These are phyloP conservation scores for Drosophila kanapiae DNA, from an alignment of 1,140 invertebrate genomes.

Conservation along the genomic window DNA sequence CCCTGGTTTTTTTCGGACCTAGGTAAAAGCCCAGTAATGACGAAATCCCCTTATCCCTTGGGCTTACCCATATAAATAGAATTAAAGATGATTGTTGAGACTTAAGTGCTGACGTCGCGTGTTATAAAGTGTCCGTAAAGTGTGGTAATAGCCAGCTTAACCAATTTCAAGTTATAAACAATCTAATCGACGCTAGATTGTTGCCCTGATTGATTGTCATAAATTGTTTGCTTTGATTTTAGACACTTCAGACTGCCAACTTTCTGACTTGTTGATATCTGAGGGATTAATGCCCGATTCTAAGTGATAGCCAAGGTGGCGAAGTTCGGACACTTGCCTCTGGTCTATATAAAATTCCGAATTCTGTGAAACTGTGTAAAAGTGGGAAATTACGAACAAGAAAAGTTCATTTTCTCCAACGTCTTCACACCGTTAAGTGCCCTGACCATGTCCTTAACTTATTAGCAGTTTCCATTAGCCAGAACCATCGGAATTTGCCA, in stretches of 20 bases:
- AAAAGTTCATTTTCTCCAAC: constrained; percentile 17
- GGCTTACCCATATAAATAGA: constrained; percentile 1
- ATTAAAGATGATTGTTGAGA: background rate
- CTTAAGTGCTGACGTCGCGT: constrained; percentile 6
- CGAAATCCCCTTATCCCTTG: background rate
- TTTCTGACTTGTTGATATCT: constrained; percentile 24
- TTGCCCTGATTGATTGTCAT: constrained; percentile 34
- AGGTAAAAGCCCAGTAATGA: constrained; percentile 2
- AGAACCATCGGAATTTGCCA: background rate
- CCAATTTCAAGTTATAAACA: constrained; percentile 3
- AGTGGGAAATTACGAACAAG: constrained; percentile 15
- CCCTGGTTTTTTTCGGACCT: background rate
- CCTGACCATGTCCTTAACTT: constrained; percentile 18
- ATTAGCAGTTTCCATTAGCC: constrained; percentile 49
- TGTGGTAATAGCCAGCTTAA: constrained; percentile 20
- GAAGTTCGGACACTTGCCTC: background rate
- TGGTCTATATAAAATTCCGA: background rate
- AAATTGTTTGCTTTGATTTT: constrained; percentile 3
- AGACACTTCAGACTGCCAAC: constrained; percentile 17
- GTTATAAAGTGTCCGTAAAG: constrained; percentile 14
- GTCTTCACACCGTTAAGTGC: constrained; percentile 18
- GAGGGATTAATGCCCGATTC: constrained; percentile 8
- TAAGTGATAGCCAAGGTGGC: background rate
- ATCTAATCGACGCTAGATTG: constrained; percentile 31
- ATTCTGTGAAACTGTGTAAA: constrained; percentile 1